Conservation (phyloP, 2,797 vertebrate species). For the Pachyuromys duprasi region DNA sequence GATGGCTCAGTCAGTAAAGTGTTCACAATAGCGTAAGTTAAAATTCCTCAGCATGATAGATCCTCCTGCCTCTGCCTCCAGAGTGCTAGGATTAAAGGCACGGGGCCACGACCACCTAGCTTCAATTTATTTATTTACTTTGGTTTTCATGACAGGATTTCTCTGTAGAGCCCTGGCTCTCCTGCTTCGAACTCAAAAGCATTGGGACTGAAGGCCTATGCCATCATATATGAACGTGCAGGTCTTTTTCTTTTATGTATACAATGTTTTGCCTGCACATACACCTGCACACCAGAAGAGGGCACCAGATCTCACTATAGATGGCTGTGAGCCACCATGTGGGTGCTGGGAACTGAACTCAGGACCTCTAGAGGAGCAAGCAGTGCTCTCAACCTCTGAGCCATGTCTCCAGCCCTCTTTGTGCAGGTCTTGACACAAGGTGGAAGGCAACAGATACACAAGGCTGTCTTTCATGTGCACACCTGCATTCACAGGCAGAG, state of each 20-base stretch:
- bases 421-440: neutral
- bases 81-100: neutral
- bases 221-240: neutral
- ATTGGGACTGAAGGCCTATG: neutral
- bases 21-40: neutral
- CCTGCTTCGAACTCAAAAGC: neutral
- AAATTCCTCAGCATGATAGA: neutral
- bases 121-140: neutral
- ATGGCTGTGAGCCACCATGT: too few relatives aligned
- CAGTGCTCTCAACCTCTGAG: too few relatives aligned
- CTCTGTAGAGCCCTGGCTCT: neutral
- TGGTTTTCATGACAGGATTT: neutral
- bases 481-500: neutral
- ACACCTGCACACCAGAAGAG: too few relatives aligned
- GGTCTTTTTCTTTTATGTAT: neutral
- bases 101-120: neutral
- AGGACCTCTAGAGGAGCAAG: too few relatives aligned
- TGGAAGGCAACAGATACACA: neutral
- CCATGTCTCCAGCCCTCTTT: too few relatives aligned
- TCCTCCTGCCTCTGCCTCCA: neutral
- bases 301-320: too few relatives aligned
- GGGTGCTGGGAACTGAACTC: too few relatives aligned
- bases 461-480: neutral
- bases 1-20: neutral
- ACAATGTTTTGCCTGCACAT: too few relatives aligned